phyloP scores from a whole-genome alignment of 2,113 vertebrate genomes.

The Varanus salvator region DNA sequence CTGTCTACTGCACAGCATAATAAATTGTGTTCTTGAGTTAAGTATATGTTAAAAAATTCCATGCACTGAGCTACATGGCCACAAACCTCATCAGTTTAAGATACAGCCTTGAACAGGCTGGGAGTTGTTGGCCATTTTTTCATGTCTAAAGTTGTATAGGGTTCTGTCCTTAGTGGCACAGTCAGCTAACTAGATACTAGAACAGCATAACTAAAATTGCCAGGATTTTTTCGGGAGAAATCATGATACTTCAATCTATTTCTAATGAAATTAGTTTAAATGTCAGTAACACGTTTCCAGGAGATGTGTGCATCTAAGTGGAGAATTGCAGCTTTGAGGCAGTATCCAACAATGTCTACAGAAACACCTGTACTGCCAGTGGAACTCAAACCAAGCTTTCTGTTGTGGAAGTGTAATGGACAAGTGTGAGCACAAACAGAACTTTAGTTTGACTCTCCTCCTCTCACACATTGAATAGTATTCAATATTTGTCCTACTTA shows the following conservation, averaged over 20 bases:
- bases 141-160: too few species aligned
- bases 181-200: background rate
- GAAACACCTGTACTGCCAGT: too few species aligned
- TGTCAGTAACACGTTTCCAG: too few species aligned
- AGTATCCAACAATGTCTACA: too few species aligned
- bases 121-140: too few species aligned
- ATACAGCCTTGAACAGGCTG: too few species aligned
- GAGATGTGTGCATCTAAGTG: background rate
- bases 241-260: background rate
- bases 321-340: background rate
- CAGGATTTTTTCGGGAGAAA: background rate
- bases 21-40: slow-evolving; percentile 57
- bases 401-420: too few species aligned
- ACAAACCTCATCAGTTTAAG: background rate
- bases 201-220: background rate
- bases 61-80: background rate
- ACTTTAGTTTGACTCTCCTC: too few species aligned
- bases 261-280: background rate
- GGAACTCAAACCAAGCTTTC: too few species aligned
- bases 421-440: too few species aligned
- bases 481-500: too few species aligned
- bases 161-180: background rate
- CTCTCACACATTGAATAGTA: too few species aligned
- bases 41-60: slow-evolving; percentile 49
- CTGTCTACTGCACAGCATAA: background rate